Conservation (phyloP, 2,797 vertebrate genomes). For the Ctenosaura bakeri region DNA sequence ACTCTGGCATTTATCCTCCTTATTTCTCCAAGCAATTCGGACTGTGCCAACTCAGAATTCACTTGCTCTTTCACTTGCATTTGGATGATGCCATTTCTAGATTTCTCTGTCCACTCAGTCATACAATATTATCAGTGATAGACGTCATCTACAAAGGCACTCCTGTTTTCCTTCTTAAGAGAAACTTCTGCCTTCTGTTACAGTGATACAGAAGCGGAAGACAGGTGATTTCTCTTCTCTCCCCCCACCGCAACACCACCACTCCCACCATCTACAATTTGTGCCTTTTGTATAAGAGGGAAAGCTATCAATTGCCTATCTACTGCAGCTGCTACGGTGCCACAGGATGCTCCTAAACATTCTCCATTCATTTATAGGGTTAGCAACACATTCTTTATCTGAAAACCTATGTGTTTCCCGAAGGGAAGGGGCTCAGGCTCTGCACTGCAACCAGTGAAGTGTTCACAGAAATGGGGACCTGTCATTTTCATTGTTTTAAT, state of each 20-base stretch:
- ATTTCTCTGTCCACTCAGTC: not conserved
- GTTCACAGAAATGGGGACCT: too few relatives aligned
- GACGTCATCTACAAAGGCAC: not conserved
- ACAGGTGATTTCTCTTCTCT: not conserved
- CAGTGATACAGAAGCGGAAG: not conserved
- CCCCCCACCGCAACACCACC: too few relatives aligned
- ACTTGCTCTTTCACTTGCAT: not conserved
- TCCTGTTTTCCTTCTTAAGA: not conserved
- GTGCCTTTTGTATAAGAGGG: not conserved
- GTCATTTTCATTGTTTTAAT: too few relatives aligned
- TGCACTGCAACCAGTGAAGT: too few relatives aligned
- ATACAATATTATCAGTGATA: not conserved
- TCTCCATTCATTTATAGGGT: not conserved
- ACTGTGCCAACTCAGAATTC: not conserved
- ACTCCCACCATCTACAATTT: not conserved
- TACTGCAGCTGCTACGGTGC: not conserved
- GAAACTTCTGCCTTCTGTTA: not conserved
- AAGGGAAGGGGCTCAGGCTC: too few relatives aligned
- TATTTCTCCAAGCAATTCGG: constrained; percentile 1
- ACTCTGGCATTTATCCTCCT: constrained; percentile 30
- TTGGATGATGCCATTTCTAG: constrained; percentile 1
- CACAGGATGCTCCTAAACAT: not conserved
- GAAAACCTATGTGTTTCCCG: too few relatives aligned
- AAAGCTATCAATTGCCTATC: not conserved
- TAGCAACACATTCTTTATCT: too few relatives aligned